Evolutionary conservation across 2,113 vertebrate species (phyloP).

Genomic region (Odontesthes bonariensis): DNA sequence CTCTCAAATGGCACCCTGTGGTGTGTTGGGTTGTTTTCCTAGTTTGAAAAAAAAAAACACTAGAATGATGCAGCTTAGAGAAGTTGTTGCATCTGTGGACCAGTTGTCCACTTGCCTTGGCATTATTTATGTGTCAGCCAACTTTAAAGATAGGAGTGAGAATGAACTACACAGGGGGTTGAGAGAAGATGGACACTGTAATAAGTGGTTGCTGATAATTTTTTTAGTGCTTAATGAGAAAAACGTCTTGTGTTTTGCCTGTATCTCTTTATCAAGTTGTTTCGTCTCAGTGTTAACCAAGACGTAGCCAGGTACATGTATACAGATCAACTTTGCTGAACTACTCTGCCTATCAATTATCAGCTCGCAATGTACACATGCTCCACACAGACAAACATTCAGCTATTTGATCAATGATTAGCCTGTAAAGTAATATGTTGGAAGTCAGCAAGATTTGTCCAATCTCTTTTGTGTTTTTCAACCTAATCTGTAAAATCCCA

Average conservation of each 20-base stretch:
- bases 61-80: constrained; percentile 46
- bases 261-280: background rate
- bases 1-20: constrained; percentile 54
- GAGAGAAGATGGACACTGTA: background rate
- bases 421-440: constrained; percentile 81
- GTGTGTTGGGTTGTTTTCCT: constrained; percentile 54
- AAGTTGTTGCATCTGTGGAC: constrained; percentile 51
- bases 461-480: constrained; percentile 82
- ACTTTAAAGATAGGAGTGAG: constrained; percentile 26
- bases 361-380: constrained; percentile 61
- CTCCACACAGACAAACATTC: constrained; percentile 64
- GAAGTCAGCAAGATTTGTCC: constrained; percentile 84
- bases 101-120: constrained; percentile 36
- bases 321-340: constrained; percentile 24
- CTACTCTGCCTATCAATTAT: constrained; percentile 59
- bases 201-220: constrained; percentile 21
- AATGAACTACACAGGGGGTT: constrained; percentile 27
- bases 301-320: constrained; percentile 24
- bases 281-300: constrained; percentile 1
- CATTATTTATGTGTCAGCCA: constrained; percentile 2
- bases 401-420: constrained; percentile 81
- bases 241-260: background rate
- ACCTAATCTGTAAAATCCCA: constrained; percentile 87
- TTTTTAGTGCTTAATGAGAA: constrained; percentile 3
- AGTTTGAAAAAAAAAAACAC: constrained; percentile 15